Percentiles rank a stretch among this genome's conserved stretches.
Evolutionary conservation across 1,140 invertebrate genomes (phyloP).

Genomic region (Drosophila obscura): DNA sequence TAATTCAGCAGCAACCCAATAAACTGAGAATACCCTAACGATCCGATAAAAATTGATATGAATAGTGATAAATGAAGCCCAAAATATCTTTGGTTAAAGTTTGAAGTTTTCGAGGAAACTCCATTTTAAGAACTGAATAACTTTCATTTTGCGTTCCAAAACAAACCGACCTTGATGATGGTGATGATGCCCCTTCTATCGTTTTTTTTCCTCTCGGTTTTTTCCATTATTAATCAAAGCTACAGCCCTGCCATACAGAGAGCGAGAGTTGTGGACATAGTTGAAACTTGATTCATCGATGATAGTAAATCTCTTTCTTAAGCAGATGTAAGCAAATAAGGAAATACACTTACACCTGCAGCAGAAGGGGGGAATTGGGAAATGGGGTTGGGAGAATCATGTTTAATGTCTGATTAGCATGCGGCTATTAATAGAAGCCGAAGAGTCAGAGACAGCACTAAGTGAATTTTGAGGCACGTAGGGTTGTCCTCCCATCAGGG

Average conservation of each 20-base stretch:
- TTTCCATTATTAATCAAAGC: constrained; percentile 50
- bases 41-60: too few species aligned
- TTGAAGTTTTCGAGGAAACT: too few species aligned
- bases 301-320: too few species aligned
- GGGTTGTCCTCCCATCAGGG: constrained; percentile 11
- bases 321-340: background rate
- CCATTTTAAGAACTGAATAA: too few species aligned
- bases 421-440: constrained; percentile 42
- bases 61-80: too few species aligned
- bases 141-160: too few species aligned
- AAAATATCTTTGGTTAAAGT: too few species aligned
- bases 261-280: too few species aligned
- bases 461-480: constrained; percentile 58
- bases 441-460: constrained; percentile 13
- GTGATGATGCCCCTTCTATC: background rate
- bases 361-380: background rate
- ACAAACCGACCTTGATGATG: constrained; percentile 14
- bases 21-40: too few species aligned
- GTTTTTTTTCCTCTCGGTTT: constrained; percentile 4
- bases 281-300: too few species aligned
- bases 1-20: too few species aligned
- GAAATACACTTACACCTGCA: background rate
- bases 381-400: constrained; percentile 7
- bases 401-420: constrained; percentile 52
- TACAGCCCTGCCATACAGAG: too few species aligned